Conservation (phyloP, 2,888 invertebrate species). For the Creontiades dilutus region DNA sequence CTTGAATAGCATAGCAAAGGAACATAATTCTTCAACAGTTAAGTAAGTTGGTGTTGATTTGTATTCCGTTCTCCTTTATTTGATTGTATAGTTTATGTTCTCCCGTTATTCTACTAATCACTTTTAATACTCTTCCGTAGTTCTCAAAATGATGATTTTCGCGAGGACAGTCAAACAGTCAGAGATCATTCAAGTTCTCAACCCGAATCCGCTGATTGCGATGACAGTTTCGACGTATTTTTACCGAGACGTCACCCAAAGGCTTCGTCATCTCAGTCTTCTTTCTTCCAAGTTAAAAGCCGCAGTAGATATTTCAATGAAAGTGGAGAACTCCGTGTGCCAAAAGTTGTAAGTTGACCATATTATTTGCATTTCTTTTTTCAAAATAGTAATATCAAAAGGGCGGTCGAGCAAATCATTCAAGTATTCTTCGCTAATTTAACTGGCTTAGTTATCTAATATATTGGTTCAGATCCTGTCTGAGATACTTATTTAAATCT, state of each 20-base stretch:
- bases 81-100: too few relatives aligned
- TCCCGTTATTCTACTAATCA: neutral
- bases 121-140: neutral
- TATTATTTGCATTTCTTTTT: neutral
- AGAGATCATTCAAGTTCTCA: neutral
- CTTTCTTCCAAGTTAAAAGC: conserved; percentile 1
- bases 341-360: conserved; percentile 58
- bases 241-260: conserved; percentile 30
- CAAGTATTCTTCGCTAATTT: too few relatives aligned
- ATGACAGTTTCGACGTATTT: conserved; percentile 70
- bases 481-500: too few relatives aligned
- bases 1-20: neutral
- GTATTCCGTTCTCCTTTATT: too few relatives aligned
- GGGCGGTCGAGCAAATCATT: too few relatives aligned
- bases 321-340: conserved; percentile 33
- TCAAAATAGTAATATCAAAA: too few relatives aligned
- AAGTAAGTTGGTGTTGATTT: neutral
- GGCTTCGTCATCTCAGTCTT: conserved; percentile 1
- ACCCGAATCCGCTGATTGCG: conserved; percentile 47
- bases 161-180: neutral
- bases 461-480: too few relatives aligned
- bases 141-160: neutral
- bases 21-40: neutral
- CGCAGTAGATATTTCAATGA: conserved; percentile 52
- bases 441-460: too few relatives aligned